These are phyloP conservation scores for Choristoneura fumiferana DNA, from an alignment of 1,140 invertebrate species.

Conservation along the genomic window DNA sequence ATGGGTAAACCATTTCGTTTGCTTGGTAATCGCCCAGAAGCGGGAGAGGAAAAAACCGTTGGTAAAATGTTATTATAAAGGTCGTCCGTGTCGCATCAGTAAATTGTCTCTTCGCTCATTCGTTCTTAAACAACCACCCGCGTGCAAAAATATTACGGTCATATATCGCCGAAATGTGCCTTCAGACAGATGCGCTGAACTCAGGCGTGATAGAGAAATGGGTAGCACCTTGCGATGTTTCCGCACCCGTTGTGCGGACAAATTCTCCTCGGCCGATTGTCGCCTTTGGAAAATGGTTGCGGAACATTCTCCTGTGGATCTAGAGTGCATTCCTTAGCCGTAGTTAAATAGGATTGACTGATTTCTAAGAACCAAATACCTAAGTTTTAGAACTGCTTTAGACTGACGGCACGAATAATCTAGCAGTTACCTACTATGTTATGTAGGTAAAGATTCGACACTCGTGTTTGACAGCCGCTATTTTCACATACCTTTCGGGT, in stretches of 20 bases:
- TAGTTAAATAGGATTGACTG: too few relatives aligned
- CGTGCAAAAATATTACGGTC: constrained; percentile 42
- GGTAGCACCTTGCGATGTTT: constrained; percentile 52
- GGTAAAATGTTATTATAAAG: constrained; percentile 21
- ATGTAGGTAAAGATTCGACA: too few relatives aligned
- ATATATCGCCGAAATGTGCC: constrained; percentile 48
- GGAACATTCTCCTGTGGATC: neutral
- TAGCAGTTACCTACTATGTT: too few relatives aligned
- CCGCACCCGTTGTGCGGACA: constrained; percentile 36
- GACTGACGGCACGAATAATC: too few relatives aligned
- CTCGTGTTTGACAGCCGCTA: too few relatives aligned
- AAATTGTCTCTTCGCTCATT: constrained; percentile 24
- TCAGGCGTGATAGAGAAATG: constrained; percentile 64
- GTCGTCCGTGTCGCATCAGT: constrained; percentile 23
- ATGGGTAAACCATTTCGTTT: constrained; percentile 20
- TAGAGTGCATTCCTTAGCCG: too few relatives aligned
- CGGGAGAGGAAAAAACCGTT: neutral
- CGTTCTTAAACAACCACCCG: constrained; percentile 32
- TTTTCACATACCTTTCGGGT: too few relatives aligned
- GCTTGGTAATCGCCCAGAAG: neutral
- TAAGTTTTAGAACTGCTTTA: too few relatives aligned
- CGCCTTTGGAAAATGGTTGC: neutral
- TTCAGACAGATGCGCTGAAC: constrained; percentile 43
- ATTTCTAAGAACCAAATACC: too few relatives aligned
- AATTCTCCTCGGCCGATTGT: constrained; percentile 16